Evolutionary conservation across 2,888 invertebrate genomes (phyloP), one percentile per base, ranked within the genome.

Genomic region (Zootermopsis nevadensis): DNA sequence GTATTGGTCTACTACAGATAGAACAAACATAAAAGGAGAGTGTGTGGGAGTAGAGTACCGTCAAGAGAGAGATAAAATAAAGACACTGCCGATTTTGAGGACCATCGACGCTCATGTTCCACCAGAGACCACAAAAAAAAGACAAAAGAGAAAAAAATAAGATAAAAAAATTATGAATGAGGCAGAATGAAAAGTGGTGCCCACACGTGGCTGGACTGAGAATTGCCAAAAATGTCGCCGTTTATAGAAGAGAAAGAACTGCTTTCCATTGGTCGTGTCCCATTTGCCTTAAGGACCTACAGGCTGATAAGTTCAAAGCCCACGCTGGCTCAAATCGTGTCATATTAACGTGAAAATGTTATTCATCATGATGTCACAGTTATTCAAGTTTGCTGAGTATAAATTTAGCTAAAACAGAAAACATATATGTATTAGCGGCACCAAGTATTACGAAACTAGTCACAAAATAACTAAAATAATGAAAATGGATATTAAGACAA

Each of bases 141-240:
- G n/a, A n/a, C n/a, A n/a, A 33, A 10, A 69, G 33, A 33, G 33
- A 33, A 33, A 69, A 33, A 33, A 33, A 2, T n/a, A 66, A 30
- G 30, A 12, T 12, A n/a, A 66, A 27, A 27, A n/a, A 15, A 69
- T 19, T n/a, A n/a, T 69, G 69, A 69, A 19, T 33, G 1, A 69
- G 35, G 22, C 33, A 33, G 69, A 33, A 82, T n/a, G n/a, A n/a
- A 76, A 77, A 82, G 82, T 77, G 77, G 82, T 55, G 35, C 19
- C 22, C 77, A 82, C 82, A 38, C 82, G 82, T 82, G 82, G 60
- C 27, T 12, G n/a, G 77, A 82, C 35, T 82, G 77, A 67, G 82
- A 82, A 76, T 76, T 38, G 76, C 74, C 76, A 55, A 31, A 82
- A 81, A 77, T 77, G 77, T 66, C 77, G 77, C 82, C 77, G 55